Evolutionary conservation across 2,888 invertebrate species (phyloP).

Genomic region (Hofmannophila pseudospretella): DNA sequence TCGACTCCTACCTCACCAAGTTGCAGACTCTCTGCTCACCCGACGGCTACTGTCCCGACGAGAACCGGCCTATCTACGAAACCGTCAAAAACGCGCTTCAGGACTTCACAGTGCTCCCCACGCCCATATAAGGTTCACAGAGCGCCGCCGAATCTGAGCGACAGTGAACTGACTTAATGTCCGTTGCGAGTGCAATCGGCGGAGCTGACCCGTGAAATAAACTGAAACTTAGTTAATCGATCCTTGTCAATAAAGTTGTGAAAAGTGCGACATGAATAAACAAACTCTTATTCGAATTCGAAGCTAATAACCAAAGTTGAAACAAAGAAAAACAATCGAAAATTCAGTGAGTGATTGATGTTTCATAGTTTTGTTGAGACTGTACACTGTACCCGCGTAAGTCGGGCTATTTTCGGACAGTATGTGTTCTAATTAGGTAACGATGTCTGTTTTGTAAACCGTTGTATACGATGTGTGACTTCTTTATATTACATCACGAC

Average conservation of each 20-base stretch:
- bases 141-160: slow-evolving; percentile 71
- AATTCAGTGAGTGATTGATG: slow-evolving; percentile 19
- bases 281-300: slow-evolving; percentile 9
- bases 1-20: slow-evolving; percentile 94
- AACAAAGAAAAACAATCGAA: slow-evolving; percentile 10
- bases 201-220: slow-evolving; percentile 46
- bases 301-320: slow-evolving; percentile 43
- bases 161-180: slow-evolving; percentile 43
- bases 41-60: slow-evolving; percentile 88
- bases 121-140: slow-evolving; percentile 86
- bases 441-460: slow-evolving; percentile 60
- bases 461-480: slow-evolving; percentile 76
- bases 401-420: slow-evolving; percentile 21
- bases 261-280: slow-evolving; percentile 11
- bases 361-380: slow-evolving; percentile 13
- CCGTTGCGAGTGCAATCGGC: slow-evolving; percentile 37
- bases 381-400: slow-evolving; percentile 27
- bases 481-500: slow-evolving; percentile 57
- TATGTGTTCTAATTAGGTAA: slow-evolving; percentile 25
- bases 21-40: slow-evolving; percentile 93
- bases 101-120: slow-evolving; percentile 93
- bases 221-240: slow-evolving; percentile 18
- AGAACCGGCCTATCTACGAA: slow-evolving; percentile 91
- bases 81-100: slow-evolving; percentile 94
- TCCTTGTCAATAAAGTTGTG: slow-evolving; percentile 6